Evolutionary conservation across 2,888 invertebrate species (phyloP), one percentile per base, ranked within the genome.

Genomic region (Crocallis elinguaria): DNA sequence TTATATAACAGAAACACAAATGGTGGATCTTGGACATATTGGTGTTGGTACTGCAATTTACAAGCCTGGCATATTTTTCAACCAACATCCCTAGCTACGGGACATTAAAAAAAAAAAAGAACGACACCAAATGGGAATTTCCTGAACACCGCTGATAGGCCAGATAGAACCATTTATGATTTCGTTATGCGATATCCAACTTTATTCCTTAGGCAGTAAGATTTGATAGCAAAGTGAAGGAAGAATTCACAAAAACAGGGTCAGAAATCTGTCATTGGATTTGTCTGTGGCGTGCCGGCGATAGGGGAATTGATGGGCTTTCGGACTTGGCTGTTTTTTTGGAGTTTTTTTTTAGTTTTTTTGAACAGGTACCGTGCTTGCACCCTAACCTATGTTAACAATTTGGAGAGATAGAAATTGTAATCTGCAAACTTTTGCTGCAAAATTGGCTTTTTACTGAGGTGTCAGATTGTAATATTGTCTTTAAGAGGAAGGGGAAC

Each of bases 261-360:
- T 52, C 48, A 69, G 67, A 70, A 66, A 75, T 77, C 73, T 72
- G 73, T 75, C 73, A 70, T 68, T 65, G 69, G 71, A 71, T 75
- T 73, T 78, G 74, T 73, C 70, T 67, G 64, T 69, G 66, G 66
- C 69, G 69, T 69, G 65, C 64, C 60, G 45, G 35, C 55, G 62
- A 60, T 62, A 69, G 66, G 67, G 52, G 65, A 62, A 66, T 69
- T 67, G 63, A 67, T 71, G 68, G 67, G 65, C 58, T 62, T 62
- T 62, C 56, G 44, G 44, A 44, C 30, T 43, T 39, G 29, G 14
- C 9, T 35, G 45, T 53, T 62, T 64, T 49, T 56, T 38, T 33
- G 33, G 17, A 35, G 32, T 23, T 9, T 25, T 52, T 54, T 42
- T 45, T 30, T 25, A 7, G 11, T 36, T 6, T 30, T 44, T 32